Evolutionary conservation across 1,140 invertebrate genomes (phyloP).

Genomic region (Penaeus indicus): DNA sequence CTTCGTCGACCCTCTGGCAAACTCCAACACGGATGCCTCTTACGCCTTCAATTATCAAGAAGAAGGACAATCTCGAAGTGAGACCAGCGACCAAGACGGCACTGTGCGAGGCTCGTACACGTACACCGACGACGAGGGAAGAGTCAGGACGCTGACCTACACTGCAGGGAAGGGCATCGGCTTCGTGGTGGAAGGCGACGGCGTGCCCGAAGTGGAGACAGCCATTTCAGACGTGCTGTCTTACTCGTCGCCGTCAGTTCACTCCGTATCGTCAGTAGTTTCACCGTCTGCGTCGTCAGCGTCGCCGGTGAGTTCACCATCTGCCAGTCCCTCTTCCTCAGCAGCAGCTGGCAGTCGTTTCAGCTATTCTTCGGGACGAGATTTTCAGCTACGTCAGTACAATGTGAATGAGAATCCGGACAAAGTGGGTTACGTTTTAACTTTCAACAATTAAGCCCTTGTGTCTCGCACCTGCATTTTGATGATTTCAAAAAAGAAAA

Average conservation of each 20-base stretch:
- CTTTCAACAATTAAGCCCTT: not conserved
- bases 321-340: not conserved
- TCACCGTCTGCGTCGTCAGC: not conserved
- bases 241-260: not conserved
- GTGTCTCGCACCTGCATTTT: too few relatives aligned
- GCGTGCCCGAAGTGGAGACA: constrained; percentile 8
- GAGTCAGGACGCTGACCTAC: constrained; percentile 20
- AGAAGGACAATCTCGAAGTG: constrained; percentile 62
- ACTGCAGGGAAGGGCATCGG: constrained; percentile 41
- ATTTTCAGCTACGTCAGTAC: not conserved
- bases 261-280: not conserved
- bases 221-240: not conserved
- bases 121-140: constrained; percentile 67
- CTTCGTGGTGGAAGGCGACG: constrained; percentile 38
- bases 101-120: constrained; percentile 68
- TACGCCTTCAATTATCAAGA: constrained; percentile 66
- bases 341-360: not conserved
- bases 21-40: constrained; percentile 52
- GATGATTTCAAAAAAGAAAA: too few relatives aligned
- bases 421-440: constrained; percentile 2
- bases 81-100: constrained; percentile 65
- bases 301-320: not conserved
- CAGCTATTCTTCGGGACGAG: not conserved
- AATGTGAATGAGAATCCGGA: not conserved
- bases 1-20: constrained; percentile 40